phyloP scores from a whole-genome alignment of 2,888 invertebrate genomes.

The Nineta flava region DNA sequence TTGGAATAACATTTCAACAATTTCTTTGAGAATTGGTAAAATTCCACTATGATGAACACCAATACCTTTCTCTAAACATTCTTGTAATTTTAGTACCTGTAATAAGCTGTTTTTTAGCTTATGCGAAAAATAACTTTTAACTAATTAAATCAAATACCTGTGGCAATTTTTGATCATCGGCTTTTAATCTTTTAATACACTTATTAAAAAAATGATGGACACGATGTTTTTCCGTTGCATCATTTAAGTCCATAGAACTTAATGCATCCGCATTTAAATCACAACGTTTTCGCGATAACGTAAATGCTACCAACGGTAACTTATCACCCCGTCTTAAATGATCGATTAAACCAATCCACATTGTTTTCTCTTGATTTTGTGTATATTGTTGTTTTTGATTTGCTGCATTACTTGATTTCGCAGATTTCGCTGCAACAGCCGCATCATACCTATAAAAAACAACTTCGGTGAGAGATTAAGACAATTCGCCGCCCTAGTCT shows the following conservation, averaged over 20 bases:
- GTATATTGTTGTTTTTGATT: slow-evolving; percentile 22
- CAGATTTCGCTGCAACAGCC: slow-evolving; percentile 14
- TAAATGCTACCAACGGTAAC: slow-evolving; percentile 88
- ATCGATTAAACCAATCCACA: slow-evolving; percentile 69
- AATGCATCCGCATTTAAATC: slow-evolving; percentile 40
- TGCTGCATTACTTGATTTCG: slow-evolving; percentile 7
- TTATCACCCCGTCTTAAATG: slow-evolving; percentile 68
- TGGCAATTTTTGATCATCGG: slow-evolving; percentile 74
- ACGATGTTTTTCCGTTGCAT: neutral
- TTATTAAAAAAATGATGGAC: slow-evolving; percentile 29
- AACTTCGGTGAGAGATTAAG: too few species aligned
- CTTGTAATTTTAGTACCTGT: slow-evolving; percentile 47
- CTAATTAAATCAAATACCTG: slow-evolving; percentile 39
- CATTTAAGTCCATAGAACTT: neutral
- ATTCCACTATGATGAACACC: slow-evolving; percentile 98
- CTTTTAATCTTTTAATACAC: slow-evolving; percentile 73
- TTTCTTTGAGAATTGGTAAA: slow-evolving; percentile 95
- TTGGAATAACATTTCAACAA: slow-evolving; percentile 95
- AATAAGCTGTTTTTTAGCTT: slow-evolving; percentile 10
- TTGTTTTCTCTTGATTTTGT: slow-evolving; percentile 60
- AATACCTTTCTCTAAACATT: slow-evolving; percentile 66
- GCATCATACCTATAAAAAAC: slow-evolving; percentile 17
- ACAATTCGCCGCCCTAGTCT: too few species aligned
- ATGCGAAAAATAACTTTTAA: slow-evolving; percentile 1
- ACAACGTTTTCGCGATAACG: slow-evolving; percentile 74